A percentile compares a stretch with the other conserved stretches of the same genome.
Conservation (phyloP, 1,140 invertebrate species). For the Danaus plexippus region DNA sequence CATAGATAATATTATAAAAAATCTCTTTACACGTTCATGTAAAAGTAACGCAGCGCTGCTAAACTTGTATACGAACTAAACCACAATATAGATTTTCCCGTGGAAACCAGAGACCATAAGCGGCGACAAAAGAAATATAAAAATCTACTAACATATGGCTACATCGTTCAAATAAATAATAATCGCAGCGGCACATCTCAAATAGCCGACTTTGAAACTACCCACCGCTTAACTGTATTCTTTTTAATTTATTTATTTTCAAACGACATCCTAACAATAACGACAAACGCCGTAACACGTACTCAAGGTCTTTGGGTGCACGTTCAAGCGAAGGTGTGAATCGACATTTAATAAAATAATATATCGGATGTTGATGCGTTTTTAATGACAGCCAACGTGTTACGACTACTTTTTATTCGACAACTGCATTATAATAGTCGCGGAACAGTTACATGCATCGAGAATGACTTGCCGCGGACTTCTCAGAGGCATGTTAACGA, state of each 20-base stretch:
- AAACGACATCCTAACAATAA: slow-evolving; percentile 22
- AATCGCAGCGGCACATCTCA: slow-evolving; percentile 17
- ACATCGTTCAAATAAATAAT: slow-evolving; percentile 14
- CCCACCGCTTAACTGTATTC: slow-evolving; percentile 16
- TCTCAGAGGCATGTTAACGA: not conserved
- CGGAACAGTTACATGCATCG: slow-evolving; percentile 32
- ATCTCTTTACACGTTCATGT: too few relatives aligned
- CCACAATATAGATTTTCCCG: too few relatives aligned
- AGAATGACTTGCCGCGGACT: slow-evolving; percentile 17
- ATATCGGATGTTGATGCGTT: slow-evolving; percentile 54
- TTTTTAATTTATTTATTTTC: slow-evolving; percentile 10
- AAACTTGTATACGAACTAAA: too few relatives aligned
- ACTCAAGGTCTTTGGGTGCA: slow-evolving; percentile 28
- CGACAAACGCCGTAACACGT: slow-evolving; percentile 31
- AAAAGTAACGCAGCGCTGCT: too few relatives aligned
- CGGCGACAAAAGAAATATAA: not conserved
- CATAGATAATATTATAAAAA: too few relatives aligned
- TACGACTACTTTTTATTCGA: slow-evolving; percentile 30
- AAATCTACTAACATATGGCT: slow-evolving; percentile 5
- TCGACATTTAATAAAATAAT: slow-evolving; percentile 65
- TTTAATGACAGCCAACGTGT: slow-evolving; percentile 51
- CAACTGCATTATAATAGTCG: slow-evolving; percentile 29
- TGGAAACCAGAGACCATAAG: too few relatives aligned
- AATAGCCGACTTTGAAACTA: slow-evolving; percentile 15
- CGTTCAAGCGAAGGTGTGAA: slow-evolving; percentile 55